Base-by-base conservation (phyloP, 2,113 vertebrate species). In the Talpa occidentalis region DNA sequence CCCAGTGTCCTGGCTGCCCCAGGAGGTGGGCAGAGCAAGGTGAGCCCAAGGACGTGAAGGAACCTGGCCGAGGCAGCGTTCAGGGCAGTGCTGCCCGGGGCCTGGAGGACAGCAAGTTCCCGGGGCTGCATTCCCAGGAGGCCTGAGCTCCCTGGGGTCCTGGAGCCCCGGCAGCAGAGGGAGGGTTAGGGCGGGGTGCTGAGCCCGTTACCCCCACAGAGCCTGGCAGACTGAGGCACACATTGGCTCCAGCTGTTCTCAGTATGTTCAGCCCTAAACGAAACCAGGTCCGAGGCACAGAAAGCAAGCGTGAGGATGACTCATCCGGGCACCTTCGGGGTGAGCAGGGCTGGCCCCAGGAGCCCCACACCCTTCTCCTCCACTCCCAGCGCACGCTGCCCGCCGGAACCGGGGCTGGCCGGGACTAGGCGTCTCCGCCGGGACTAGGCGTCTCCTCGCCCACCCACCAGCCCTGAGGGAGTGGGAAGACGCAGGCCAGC, bases 301-400 rank as follows among this genome's bases (percentile, higher is more conserved):
- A 90, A 77, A 17, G 22, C 5, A 0, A 49, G 47, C 11, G 12
- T 0, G 16, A 64, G 52, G 26, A 35, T 4, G 26, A 7, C 10
- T 42, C 70, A 5, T 4, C 19, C 17, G 19, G 28, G 77, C 15
- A 11, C 17, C 24, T 35, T 24, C 3, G 10, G 44, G 28, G 47
- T 35, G 19, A 22, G 0, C 12, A 3, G 72, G 28, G 52, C 60
- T 1, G 15, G 15, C n/a, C 62, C 5, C 47, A 6, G 11, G 6
- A 35, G 28, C 40, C 80, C 35, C 0, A 6, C 22, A 32, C 7
- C 22, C 47, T 44, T 10, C 47, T 49, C 47, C 47, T 49, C 47
- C 47, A 49, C 15, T 12, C 3, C n/a, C 12, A 3, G 15, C 4
- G n/a, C 15, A 10, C 0, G 44, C 44, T 47, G 30, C 21, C 32